Evolutionary conservation across 2,113 vertebrate genomes (phyloP), one percentile per base, ranked within the genome.

Genomic region (Perca fluviatilis): DNA sequence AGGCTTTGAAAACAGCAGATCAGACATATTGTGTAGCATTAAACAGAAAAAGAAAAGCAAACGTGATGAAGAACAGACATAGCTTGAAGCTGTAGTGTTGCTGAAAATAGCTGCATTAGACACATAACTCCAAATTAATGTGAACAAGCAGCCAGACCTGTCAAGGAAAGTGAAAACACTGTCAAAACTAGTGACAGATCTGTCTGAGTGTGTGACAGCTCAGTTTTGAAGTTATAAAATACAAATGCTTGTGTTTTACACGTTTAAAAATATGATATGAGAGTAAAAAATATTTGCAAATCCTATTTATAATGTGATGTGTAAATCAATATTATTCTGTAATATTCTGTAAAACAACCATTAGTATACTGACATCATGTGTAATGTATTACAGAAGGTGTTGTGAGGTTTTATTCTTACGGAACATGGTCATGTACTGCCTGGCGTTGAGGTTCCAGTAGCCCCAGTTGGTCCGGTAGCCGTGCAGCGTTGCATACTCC

Each of bases 341-440:
- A 40, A 3, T 23, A 4, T 75, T 40, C 16, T 47, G 6, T 27
- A 5, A 23, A 21, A 43, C 40, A 74, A 23, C 36, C 25, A 18
- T 68, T 16, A 2, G 13, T 53, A 61, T 1, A 15, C n/a, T 33
- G 25, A 58, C 12, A 23, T 13, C 15, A 9, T 50, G 15, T 36
- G 2, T 1, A 47, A 16, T 49, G 7, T 27, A 13, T 19, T 40
- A 50, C 21, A 60, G 10, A 51, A 16, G 25, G 23, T 21, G 8
- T 43, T 23, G 15, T 36, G 27, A 12, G 33, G 43, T 19, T 49
- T 21, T 2, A 7, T 75, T 95, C 98, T 98, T 92, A 99, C 98
- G 98, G 93, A 99, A 99, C 98, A 99, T 99, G 86, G 98, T 99
- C 98, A 99, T 99, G 94, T 98, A 99, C 95, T 99, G 98, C 71